Base-by-base conservation (phyloP, 2,113 vertebrate species). In the Menidia beryllina region DNA sequence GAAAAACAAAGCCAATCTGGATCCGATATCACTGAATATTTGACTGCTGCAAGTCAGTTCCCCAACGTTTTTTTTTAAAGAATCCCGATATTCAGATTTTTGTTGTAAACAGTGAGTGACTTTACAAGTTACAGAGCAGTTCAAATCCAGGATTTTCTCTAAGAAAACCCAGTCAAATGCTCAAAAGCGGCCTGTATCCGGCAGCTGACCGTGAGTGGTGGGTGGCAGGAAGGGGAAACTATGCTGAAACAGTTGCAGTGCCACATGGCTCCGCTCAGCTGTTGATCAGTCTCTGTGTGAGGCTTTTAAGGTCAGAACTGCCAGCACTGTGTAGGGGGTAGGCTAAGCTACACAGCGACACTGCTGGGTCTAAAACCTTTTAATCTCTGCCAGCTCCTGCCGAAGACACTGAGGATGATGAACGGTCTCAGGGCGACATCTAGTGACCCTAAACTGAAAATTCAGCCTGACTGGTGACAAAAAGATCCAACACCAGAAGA, bases 351-450 rank as follows among this genome's bases (percentile, higher is more conserved):
- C 82, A 85, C 76, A 84, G 84, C 74, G 77, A 78, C 79, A 66
- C 84, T 64, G 69, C 20, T 20, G 74, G 67, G 34, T 66, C 82
- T 26, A 56, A 55, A 81, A 67, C 76, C 75, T 21, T 39, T 63
- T 89, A 88, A 89, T 90, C 87, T 68, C 75, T 61, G 82, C 80
- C 87, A 81, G 81, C 72, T 79, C 82, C 77, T 77, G 34, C 82
- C 26, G 49, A 1, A n/a, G 53, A 51, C 75, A 25, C 64, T 64
- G 62, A 63, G 34, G 9, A 2, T 66, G 17, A 80, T 36, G 49
- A n/a, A 19, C 3, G 77, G 72, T 85, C 79, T 79, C 51, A 4
- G 55, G n/a, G 72, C 48, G 86, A 85, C 91, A 75, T 41, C 86
- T 73, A 82, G 69, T 59, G 89, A 80, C 25, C 23, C 20, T 0